A percentile compares a stretch with the other conserved stretches of the same genome.
Conservation (phyloP, 2,113 vertebrate species). For the Prinia subflava region DNA sequence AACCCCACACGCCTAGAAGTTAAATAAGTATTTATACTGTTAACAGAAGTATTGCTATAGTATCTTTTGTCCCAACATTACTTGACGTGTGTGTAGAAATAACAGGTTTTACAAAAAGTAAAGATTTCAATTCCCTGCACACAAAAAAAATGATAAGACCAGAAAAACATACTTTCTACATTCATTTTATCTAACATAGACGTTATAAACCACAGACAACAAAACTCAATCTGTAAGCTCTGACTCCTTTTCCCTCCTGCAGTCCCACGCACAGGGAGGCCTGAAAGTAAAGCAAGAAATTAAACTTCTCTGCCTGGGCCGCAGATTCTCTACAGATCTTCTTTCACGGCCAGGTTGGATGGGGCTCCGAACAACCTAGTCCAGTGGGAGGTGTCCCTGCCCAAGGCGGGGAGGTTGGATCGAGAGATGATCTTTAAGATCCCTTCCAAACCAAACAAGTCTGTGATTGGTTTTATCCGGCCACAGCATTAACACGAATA, state of each 20-base stretch:
- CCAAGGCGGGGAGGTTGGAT: rapidly evolving
- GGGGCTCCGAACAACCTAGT: background rate
- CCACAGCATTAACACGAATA: rapidly evolving
- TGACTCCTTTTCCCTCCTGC: background rate
- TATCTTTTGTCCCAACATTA: background rate
- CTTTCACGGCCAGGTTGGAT: rapidly evolving
- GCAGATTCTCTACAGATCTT: background rate
- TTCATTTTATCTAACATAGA: background rate
- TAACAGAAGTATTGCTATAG: background rate
- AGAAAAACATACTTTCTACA: background rate
- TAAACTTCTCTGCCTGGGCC: background rate
- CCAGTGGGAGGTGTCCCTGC: too few relatives aligned
- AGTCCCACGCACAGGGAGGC: rapidly evolving
- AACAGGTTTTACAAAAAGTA: background rate
- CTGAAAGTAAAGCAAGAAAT: background rate
- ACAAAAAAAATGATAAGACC: background rate
- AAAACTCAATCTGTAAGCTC: background rate
- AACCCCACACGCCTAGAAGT: constrained; percentile 89
- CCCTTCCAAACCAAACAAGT: background rate
- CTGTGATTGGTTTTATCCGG: background rate
- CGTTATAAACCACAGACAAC: background rate
- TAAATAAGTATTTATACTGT: background rate
- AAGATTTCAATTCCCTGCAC: background rate
- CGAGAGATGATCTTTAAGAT: rapidly evolving
- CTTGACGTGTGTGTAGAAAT: background rate